These are phyloP conservation scores for Pholis gunnellus DNA, from an alignment of 2,113 vertebrate species.

Conservation along the genomic window DNA sequence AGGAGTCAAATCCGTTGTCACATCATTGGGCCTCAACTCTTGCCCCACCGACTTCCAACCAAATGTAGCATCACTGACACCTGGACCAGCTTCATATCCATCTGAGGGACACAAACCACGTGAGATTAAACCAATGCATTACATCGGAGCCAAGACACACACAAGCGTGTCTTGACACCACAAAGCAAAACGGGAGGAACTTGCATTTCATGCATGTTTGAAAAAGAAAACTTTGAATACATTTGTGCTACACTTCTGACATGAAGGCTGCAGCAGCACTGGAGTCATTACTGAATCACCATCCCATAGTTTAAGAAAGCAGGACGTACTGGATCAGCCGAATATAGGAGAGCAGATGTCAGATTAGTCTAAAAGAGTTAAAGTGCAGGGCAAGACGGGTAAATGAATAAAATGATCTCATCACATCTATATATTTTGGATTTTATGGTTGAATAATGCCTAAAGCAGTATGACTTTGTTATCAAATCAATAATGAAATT, in stretches of 20 bases:
- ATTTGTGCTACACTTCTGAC: not conserved
- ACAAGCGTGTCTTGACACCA: not conserved
- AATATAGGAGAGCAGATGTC: not conserved
- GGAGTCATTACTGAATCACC: not conserved
- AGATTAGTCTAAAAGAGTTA: not conserved
- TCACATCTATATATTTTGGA: not conserved
- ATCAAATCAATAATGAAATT: not conserved
- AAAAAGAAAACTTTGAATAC: not conserved
- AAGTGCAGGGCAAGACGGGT: not conserved
- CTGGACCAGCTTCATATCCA: conserved; percentile 95
- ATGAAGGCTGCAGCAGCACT: not conserved
- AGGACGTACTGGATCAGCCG: not conserved
- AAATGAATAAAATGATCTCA: not conserved
- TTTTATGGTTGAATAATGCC: not conserved
- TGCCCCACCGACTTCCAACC: conserved; percentile 99
- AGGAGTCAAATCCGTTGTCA: conserved; percentile 95
- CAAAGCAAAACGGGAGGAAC: not conserved
- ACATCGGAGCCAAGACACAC: not conserved
- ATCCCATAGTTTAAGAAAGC: not conserved
- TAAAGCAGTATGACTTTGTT: not conserved
- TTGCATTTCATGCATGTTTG: not conserved
- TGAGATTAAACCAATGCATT: not conserved
- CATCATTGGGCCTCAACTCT: conserved; percentile 99
- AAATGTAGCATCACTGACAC: conserved; percentile 98
- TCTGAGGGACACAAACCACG: conserved; percentile 72